phyloP scores from a whole-genome alignment of 2,888 invertebrate genomes.

The Ditula angustiorana region DNA sequence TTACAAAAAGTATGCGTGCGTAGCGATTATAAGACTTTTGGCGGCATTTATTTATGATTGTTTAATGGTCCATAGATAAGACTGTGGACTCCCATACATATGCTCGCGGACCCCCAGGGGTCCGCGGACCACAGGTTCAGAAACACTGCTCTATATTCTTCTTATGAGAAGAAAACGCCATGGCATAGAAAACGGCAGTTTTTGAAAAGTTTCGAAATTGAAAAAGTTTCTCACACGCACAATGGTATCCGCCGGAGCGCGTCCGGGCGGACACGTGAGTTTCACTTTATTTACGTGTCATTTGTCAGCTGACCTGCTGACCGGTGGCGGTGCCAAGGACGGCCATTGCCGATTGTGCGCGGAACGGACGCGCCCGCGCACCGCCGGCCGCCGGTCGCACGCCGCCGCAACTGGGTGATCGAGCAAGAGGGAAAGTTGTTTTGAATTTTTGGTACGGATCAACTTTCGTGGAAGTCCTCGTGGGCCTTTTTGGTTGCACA shows the following conservation, averaged over 20 bases:
- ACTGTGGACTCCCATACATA: no score
- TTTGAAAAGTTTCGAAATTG: neutral
- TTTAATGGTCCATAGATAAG: no score
- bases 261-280: conserved; percentile 11
- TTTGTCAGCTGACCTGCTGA: conserved; percentile 8
- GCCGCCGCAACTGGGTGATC: conserved; percentile 4
- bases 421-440: conserved; percentile 17
- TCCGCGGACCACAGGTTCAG: no score
- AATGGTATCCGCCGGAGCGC: neutral
- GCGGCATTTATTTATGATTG: no score
- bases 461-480: conserved; percentile 7
- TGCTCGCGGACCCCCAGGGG: no score
- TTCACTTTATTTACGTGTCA: conserved; percentile 18
- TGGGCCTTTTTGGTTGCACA: neutral
- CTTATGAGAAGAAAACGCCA: no score
- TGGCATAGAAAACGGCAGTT: neutral
- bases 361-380: neutral
- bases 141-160: no score
- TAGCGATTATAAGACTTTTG: no score
- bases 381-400: conserved; percentile 9
- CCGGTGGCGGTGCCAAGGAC: conserved; percentile 9
- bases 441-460: conserved; percentile 1
- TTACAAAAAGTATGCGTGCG: no score
- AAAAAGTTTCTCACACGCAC: neutral
- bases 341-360: neutral